Evolutionary conservation across 2,113 vertebrate species (phyloP).

Genomic region (Neotoma lepida): DNA sequence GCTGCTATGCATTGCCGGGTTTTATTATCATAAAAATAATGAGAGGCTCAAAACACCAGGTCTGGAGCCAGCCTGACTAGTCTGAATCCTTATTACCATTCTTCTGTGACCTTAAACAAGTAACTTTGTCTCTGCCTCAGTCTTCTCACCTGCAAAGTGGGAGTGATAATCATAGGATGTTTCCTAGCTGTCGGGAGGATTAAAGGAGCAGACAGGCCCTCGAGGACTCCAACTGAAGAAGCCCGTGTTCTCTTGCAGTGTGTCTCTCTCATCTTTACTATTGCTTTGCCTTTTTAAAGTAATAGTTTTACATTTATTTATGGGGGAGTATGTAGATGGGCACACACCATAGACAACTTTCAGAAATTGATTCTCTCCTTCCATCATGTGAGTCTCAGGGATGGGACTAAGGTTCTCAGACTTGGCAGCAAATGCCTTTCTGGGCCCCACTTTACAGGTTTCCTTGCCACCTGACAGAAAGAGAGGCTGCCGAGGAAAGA

Average conservation of each 20-base stretch:
- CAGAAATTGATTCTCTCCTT: not conserved
- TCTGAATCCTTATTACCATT: not conserved
- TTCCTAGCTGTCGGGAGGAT: not conserved
- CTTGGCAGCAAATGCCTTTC: not conserved
- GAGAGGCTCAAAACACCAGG: not conserved
- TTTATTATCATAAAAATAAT: slow-evolving; percentile 48
- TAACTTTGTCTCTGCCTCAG: not conserved
- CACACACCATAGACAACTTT: not conserved
- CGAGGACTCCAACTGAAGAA: too few relatives aligned
- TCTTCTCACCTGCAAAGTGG: slow-evolving; percentile 44
- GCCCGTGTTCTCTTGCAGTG: not conserved
- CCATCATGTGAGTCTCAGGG: not conserved
- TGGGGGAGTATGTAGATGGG: too few relatives aligned
- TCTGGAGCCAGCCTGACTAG: slow-evolving; percentile 29
- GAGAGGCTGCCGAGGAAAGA: not conserved
- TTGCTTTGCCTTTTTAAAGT: not conserved
- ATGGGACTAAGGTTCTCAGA: too few relatives aligned
- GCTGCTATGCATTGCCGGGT: not conserved
- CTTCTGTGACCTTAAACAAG: not conserved
- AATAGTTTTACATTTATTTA: not conserved
- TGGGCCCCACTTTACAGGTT: not conserved
- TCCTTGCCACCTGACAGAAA: not conserved
- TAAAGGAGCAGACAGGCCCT: not conserved
- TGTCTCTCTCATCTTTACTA: not conserved
- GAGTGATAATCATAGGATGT: slow-evolving; percentile 22